A percentile compares a stretch with the other conserved stretches of the same genome.
Evolutionary conservation across 2,888 invertebrate genomes (phyloP).

Genomic region (Laothoe populi): DNA sequence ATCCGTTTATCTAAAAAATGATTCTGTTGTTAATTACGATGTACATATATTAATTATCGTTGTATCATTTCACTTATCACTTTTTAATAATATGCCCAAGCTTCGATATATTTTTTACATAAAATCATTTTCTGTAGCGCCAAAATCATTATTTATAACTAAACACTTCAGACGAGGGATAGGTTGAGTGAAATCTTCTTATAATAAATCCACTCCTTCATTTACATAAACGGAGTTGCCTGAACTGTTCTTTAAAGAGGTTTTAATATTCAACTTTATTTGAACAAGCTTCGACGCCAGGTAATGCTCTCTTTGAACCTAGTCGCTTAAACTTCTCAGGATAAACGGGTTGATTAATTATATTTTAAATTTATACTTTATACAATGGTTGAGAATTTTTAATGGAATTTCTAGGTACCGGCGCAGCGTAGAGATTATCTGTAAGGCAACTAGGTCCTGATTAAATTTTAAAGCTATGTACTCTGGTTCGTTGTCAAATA

Average conservation of each 20-base stretch:
- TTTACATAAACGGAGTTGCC: constrained; percentile 70
- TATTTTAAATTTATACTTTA: constrained; percentile 18
- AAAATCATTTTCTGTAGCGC: constrained; percentile 35
- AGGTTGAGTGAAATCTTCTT: constrained; percentile 53
- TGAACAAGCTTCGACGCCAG: constrained; percentile 44
- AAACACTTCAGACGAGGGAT: constrained; percentile 45
- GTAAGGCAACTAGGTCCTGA: neutral
- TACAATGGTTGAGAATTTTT: constrained; percentile 19
- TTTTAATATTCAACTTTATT: constrained; percentile 63
- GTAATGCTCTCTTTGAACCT: constrained; percentile 47
- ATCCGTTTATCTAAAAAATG: neutral
- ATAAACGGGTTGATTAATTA: constrained; percentile 22
- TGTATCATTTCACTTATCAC: constrained; percentile 39
- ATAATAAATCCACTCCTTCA: constrained; percentile 66
- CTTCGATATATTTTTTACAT: constrained; percentile 29
- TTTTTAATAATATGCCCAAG: constrained; percentile 34
- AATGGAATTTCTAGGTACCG: constrained; percentile 6
- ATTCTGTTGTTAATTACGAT: neutral
- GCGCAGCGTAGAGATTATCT: neutral
- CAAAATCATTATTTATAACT: constrained; percentile 54
- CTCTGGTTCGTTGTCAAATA: neutral
- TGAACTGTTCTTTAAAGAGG: constrained; percentile 62
- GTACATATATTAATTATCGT: constrained; percentile 1
- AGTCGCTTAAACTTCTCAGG: constrained; percentile 39
- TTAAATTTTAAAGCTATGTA: constrained; percentile 15